Percentiles rank a stretch among this genome's conserved stretches.
Conservation (phyloP, 2,113 vertebrate genomes). For the Pampusana beccarii region DNA sequence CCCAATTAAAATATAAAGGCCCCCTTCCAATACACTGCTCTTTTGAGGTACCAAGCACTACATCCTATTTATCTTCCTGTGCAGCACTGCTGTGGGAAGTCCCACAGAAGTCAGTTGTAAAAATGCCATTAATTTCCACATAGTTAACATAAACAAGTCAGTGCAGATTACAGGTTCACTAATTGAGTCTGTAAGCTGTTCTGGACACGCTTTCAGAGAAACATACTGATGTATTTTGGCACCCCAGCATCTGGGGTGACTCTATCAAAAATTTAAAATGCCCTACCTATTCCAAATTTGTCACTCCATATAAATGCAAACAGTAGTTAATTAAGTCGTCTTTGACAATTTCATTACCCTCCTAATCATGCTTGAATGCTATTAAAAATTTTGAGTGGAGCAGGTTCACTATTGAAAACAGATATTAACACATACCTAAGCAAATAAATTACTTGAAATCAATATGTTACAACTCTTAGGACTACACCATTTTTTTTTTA, state of each 20-base stretch:
- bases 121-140: neutral
- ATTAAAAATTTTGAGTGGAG: neutral
- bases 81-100: neutral
- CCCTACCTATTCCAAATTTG: neutral
- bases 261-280: neutral
- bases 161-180: neutral
- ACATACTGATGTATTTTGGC: neutral
- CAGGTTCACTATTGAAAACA: neutral
- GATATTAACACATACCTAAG: neutral
- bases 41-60: neutral
- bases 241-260: neutral
- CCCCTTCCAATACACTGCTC: neutral
- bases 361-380: neutral
- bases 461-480: neutral
- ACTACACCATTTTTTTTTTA: neutral
- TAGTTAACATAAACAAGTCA: neutral
- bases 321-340: neutral
- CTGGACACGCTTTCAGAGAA: neutral
- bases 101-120: neutral
- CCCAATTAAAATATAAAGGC: neutral
- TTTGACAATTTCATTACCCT: conserved; percentile 9
- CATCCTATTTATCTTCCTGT: neutral
- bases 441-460: neutral
- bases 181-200: neutral
- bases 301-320: neutral